A percentile compares a stretch with the other conserved stretches of the same genome.
Conservation (phyloP, 2,113 vertebrate genomes). For the Megaceryle torquata region DNA sequence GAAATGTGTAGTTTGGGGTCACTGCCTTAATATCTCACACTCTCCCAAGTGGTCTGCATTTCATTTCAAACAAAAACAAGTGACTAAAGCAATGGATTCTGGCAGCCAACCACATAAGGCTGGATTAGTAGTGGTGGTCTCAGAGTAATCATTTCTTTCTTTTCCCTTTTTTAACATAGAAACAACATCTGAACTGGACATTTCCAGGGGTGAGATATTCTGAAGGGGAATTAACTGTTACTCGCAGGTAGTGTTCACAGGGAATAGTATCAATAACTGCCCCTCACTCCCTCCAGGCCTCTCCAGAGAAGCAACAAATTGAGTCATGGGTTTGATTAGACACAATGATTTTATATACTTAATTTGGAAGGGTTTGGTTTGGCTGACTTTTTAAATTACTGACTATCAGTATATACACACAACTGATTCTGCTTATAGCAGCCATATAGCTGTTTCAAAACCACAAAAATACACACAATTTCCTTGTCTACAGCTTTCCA, state of each 20-base stretch:
- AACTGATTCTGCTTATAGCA: not conserved
- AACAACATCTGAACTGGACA: not conserved
- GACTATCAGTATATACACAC: not conserved
- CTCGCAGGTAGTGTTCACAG: not conserved
- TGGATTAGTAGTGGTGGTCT: not conserved
- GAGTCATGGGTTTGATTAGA: slow-evolving; percentile 15
- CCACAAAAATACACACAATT: not conserved
- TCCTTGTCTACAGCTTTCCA: slow-evolving; percentile 21
- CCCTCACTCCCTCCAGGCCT: not conserved
- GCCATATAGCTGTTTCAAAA: slow-evolving; percentile 14
- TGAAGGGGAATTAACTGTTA: not conserved
- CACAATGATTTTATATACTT: not conserved
- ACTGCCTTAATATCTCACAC: not conserved
- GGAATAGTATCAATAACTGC: not conserved
- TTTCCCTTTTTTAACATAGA: not conserved
- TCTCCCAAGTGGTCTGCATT: not conserved
- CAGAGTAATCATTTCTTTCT: not conserved
- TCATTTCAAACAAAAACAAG: slow-evolving; percentile 12
- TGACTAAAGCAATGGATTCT: not conserved
- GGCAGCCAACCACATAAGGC: not conserved
- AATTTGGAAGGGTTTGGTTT: slow-evolving; percentile 2
- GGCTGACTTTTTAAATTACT: slow-evolving; percentile 10
- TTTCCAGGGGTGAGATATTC: not conserved
- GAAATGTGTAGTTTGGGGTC: not conserved
- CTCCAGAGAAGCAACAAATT: not conserved